Evolutionary conservation across 2,113 vertebrate species (phyloP).

Genomic region (Cranoglanis bouderius): DNA sequence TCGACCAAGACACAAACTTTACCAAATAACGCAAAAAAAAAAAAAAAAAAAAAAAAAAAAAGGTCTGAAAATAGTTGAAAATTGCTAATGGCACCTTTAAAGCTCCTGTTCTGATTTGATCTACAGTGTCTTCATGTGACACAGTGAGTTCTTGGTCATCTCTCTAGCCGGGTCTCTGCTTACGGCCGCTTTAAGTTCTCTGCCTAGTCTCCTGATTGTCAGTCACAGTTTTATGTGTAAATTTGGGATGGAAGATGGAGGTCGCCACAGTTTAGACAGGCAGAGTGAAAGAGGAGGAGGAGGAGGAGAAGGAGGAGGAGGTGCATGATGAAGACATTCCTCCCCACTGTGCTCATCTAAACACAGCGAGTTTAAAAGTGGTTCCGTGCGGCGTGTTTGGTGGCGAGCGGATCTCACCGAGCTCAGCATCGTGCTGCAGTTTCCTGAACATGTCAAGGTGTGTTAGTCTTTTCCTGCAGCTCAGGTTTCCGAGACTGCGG

Average conservation of each 20-base stretch:
- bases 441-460: slow-evolving; percentile 78
- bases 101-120: slow-evolving; percentile 28
- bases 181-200: slow-evolving; percentile 59
- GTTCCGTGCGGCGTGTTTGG: slow-evolving; percentile 65
- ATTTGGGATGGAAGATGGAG: slow-evolving; percentile 21
- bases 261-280: neutral
- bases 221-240: slow-evolving; percentile 67
- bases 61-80: neutral
- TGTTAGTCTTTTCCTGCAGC: slow-evolving; percentile 67
- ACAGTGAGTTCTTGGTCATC: slow-evolving; percentile 42
- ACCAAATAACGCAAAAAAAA: neutral
- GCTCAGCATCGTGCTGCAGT: slow-evolving; percentile 66
- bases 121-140: slow-evolving; percentile 26
- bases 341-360: slow-evolving; percentile 75
- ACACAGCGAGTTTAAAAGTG: slow-evolving; percentile 74
- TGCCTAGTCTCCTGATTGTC: slow-evolving; percentile 58
- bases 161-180: slow-evolving; percentile 45
- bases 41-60: too few relatives aligned
- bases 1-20: neutral
- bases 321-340: slow-evolving; percentile 73
- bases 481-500: slow-evolving; percentile 63
- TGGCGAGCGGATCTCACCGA: slow-evolving; percentile 69
- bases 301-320: slow-evolving; percentile 49
- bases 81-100: neutral
- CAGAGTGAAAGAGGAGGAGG: neutral